Conservation (phyloP, 2,888 invertebrate species). For the Sinotaia quadrata region DNA sequence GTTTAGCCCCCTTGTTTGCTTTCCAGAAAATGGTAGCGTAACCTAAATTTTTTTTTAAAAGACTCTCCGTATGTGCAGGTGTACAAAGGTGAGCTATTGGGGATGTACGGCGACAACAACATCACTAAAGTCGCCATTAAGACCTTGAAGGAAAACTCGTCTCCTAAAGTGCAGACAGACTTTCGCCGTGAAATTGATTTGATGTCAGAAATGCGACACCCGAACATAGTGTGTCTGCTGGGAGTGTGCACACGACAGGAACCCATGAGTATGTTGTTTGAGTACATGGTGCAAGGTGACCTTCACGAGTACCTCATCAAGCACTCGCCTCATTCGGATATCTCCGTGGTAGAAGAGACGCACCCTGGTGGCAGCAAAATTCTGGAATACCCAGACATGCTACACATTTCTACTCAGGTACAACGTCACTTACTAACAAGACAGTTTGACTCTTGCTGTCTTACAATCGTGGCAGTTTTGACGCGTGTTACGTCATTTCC, state of each 20-base stretch:
- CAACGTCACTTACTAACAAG: no score
- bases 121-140: slow-evolving; percentile 89
- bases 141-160: slow-evolving; percentile 93
- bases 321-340: slow-evolving; percentile 83
- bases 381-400: slow-evolving; percentile 79
- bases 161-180: slow-evolving; percentile 90
- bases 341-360: slow-evolving; percentile 75
- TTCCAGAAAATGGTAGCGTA: no score
- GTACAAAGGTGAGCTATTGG: slow-evolving; percentile 89
- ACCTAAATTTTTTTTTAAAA: no score
- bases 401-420: slow-evolving; percentile 83
- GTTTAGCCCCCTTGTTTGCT: no score
- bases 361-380: slow-evolving; percentile 76
- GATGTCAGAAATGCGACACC: slow-evolving; percentile 94
- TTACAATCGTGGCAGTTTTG: no score
- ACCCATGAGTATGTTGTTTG: slow-evolving; percentile 96
- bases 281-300: slow-evolving; percentile 96
- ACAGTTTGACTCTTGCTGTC: no score
- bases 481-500: no score
- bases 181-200: slow-evolving; percentile 94
- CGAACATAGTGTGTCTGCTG: slow-evolving; percentile 94
- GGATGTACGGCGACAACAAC: slow-evolving; percentile 65
- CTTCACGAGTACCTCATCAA: slow-evolving; percentile 94
- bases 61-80: slow-evolving; percentile 75
- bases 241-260: slow-evolving; percentile 90